These are phyloP conservation scores for Sula dactylatra DNA, from an alignment of 2,113 vertebrate genomes.

Conservation along the genomic window DNA sequence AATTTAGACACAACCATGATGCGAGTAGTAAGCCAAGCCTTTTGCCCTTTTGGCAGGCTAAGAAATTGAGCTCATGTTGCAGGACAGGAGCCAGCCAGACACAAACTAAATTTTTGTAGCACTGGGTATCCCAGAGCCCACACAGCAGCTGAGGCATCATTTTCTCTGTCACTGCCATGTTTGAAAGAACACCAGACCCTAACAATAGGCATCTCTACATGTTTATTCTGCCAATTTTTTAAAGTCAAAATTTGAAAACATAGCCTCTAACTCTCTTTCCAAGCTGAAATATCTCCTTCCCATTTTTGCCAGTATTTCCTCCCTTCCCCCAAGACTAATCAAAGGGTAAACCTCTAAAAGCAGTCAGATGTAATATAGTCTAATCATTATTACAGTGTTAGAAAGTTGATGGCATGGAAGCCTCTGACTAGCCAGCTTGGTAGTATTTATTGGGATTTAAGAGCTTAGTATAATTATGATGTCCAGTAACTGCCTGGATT, in stretches of 20 bases:
- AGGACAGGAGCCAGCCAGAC: background rate
- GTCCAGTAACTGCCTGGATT: slow-evolving; percentile 9
- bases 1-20: background rate
- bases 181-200: background rate
- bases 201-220: background rate
- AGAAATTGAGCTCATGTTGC: background rate
- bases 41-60: background rate
- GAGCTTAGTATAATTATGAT: slow-evolving; percentile 39
- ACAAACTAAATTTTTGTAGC: background rate
- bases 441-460: slow-evolving; percentile 45
- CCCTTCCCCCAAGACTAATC: background rate
- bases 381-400: slow-evolving; percentile 4
- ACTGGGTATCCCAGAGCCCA: background rate
- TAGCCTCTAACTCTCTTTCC: background rate
- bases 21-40: background rate
- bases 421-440: slow-evolving; percentile 16
- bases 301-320: background rate
- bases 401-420: background rate
- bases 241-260: background rate
- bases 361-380: background rate
- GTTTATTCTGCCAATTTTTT: background rate
- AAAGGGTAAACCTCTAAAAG: background rate
- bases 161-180: background rate
- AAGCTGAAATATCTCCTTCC: background rate
- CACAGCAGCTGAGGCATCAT: background rate